Evolutionary conservation across 2,113 vertebrate species (phyloP).

Genomic region (Coregonus clupeaformis): DNA sequence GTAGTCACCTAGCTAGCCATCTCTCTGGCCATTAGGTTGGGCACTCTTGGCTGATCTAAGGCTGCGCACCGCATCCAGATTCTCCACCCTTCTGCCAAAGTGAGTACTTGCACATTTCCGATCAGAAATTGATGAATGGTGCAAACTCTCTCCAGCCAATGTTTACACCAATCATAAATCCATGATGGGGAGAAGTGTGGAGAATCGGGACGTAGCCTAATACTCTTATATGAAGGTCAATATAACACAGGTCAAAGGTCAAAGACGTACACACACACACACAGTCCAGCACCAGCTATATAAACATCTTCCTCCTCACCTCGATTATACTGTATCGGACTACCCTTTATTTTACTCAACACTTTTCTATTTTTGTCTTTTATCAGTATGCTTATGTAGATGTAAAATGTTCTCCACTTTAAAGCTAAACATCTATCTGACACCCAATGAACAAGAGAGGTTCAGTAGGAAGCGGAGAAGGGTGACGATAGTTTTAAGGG

Average conservation of each 20-base stretch:
- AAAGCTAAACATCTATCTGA: conserved; percentile 11
- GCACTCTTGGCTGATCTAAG: too few relatives aligned
- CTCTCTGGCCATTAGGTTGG: too few relatives aligned
- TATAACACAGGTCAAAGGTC: too few relatives aligned
- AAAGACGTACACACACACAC: conserved; percentile 1
- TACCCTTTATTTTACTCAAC: conserved; percentile 27
- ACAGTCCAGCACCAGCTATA: conserved; percentile 60
- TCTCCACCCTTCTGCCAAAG: too few relatives aligned
- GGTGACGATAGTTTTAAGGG: neutral
- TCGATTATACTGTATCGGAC: neutral
- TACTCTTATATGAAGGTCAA: neutral
- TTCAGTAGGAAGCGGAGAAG: neutral
- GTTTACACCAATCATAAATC: too few relatives aligned
- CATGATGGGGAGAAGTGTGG: too few relatives aligned
- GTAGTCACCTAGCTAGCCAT: too few relatives aligned
- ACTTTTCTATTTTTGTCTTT: conserved; percentile 20
- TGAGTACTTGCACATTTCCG: too few relatives aligned
- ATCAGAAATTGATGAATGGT: too few relatives aligned
- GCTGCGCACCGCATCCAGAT: too few relatives aligned
- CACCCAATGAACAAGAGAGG: conserved; percentile 23
- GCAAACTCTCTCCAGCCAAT: too few relatives aligned
- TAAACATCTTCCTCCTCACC: conserved; percentile 42
- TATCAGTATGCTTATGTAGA: conserved; percentile 38
- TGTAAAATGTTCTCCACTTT: neutral
- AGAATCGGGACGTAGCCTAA: neutral